These are phyloP conservation scores for Aelia acuminata DNA, from an alignment of 2,888 invertebrate species.

Conservation along the genomic window DNA sequence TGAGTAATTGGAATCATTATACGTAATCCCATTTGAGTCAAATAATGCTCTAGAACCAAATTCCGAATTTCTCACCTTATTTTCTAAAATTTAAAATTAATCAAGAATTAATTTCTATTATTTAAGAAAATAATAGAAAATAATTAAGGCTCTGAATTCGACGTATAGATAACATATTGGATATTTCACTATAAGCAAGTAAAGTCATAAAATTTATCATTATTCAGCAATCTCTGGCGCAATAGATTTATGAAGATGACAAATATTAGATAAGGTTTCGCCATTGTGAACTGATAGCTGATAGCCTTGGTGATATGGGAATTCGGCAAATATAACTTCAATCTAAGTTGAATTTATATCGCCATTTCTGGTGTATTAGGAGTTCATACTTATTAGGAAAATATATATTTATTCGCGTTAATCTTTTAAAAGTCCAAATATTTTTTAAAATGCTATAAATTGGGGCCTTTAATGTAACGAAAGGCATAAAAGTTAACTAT, in stretches of 20 bases:
- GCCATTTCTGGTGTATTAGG: neutral
- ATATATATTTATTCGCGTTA: neutral
- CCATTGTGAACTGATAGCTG: neutral
- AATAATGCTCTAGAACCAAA: too few species aligned
- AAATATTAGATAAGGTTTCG: neutral
- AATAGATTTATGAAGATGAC: neutral
- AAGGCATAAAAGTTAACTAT: too few species aligned
- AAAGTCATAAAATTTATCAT: neutral
- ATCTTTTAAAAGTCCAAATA: too few species aligned
- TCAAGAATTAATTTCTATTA: too few species aligned
- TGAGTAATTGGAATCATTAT: too few species aligned
- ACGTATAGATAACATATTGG: neutral
- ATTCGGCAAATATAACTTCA: neutral
- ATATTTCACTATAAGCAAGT: neutral
- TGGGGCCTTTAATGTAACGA: too few species aligned
- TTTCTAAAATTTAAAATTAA: too few species aligned
- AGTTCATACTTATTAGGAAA: neutral
- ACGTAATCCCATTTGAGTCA: too few species aligned
- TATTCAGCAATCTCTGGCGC: neutral
- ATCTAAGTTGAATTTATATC: neutral
- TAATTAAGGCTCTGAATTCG: too few species aligned
- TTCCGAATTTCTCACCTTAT: too few species aligned
- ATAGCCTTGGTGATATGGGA: neutral
- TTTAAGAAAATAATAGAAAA: too few species aligned
- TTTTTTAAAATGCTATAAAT: too few species aligned